Percentiles rank a stretch among this genome's conserved stretches.
Conservation (phyloP, 2,797 vertebrate genomes). For the Pteronotus mesoamericanus region DNA sequence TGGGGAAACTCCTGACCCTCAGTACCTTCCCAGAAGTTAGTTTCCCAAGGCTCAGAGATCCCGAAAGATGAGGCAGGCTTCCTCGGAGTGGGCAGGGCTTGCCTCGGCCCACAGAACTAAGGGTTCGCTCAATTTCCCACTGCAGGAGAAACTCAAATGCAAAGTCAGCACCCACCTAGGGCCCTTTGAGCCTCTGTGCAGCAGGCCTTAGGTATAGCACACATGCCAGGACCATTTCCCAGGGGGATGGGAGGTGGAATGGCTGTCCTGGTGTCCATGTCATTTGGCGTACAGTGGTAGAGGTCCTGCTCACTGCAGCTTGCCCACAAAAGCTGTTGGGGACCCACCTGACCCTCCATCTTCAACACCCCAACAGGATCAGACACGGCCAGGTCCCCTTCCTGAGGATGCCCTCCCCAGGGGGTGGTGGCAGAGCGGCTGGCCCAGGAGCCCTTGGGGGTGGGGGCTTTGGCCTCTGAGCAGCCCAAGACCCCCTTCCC, state of each 20-base stretch:
- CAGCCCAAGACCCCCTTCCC: not conserved
- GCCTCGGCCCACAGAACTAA: not conserved
- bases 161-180: not conserved
- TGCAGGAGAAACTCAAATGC: constrained; percentile 7
- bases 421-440: not conserved
- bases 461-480: not conserved
- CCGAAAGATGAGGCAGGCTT: not conserved
- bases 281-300: not conserved
- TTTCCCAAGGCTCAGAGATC: not conserved
- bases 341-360: not conserved
- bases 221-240: not conserved
- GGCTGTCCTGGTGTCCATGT: not conserved
- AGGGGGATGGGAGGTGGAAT: not conserved
- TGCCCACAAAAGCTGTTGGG: not conserved
- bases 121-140: not conserved
- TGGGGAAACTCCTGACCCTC: not conserved
- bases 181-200: not conserved
- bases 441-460: not conserved
- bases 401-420: not conserved
- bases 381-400: not conserved
- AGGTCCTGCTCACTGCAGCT: not conserved
- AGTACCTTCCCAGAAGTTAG: not conserved
- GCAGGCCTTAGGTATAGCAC: not conserved
- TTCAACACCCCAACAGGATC: not conserved
- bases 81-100: not conserved